Evolutionary conservation across 2,797 vertebrate genomes (phyloP).

Genomic region (Cyclura pinguis): DNA sequence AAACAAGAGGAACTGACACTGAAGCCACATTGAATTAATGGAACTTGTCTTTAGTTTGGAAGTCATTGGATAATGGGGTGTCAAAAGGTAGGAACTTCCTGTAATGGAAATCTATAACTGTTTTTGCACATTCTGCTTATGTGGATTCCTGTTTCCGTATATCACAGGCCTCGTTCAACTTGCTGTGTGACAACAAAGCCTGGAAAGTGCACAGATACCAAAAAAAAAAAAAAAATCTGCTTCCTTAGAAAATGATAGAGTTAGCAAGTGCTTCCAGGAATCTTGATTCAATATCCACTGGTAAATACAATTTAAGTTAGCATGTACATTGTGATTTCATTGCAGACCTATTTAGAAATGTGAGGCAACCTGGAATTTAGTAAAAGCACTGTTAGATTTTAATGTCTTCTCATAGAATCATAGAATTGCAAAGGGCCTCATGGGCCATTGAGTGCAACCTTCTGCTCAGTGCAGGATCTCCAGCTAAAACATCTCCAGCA

Average conservation of each 20-base stretch:
- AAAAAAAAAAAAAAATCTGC: background rate
- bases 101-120: background rate
- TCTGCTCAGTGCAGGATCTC: background rate
- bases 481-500: too few relatives aligned
- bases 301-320: constrained; percentile 2
- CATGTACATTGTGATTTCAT: background rate
- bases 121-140: background rate
- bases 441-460: too few relatives aligned
- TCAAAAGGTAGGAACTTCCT: too few relatives aligned
- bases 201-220: background rate
- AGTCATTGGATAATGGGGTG: too few relatives aligned
- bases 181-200: background rate
- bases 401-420: too few relatives aligned
- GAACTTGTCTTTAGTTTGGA: too few relatives aligned
- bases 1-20: too few relatives aligned
- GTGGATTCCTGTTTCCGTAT: background rate
- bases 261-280: background rate
- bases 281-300: background rate
- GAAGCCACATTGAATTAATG: too few relatives aligned
- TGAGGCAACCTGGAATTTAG: background rate
- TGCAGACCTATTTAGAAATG: too few relatives aligned
- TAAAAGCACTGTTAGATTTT: background rate
- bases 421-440: too few relatives aligned
- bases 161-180: background rate
- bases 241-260: background rate